Conservation (phyloP, 2,888 invertebrate species). For the Zonitis immaculata region DNA sequence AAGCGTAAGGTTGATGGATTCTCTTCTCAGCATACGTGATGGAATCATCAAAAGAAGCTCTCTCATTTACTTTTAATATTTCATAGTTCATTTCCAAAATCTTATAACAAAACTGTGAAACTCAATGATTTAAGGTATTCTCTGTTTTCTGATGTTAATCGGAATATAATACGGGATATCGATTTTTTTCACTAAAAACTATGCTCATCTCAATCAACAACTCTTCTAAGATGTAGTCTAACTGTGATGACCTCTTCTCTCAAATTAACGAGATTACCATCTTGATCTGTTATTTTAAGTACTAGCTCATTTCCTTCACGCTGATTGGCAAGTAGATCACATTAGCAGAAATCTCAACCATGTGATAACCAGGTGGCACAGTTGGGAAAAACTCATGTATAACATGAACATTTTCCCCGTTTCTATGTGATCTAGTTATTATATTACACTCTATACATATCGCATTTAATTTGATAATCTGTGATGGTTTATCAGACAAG, state of each 20-base stretch:
- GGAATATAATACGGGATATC: too few relatives aligned
- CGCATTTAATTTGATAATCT: constrained; percentile 21
- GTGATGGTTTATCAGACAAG: constrained; percentile 21
- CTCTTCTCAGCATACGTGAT: too few relatives aligned
- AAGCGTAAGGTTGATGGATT: too few relatives aligned
- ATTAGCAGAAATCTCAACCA: constrained; percentile 36
- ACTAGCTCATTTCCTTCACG: constrained; percentile 21
- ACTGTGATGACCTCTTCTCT: constrained; percentile 34
- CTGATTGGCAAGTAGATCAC: constrained; percentile 39
- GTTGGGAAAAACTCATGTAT: too few relatives aligned
- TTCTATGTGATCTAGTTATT: constrained; percentile 26
- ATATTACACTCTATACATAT: constrained; percentile 13
- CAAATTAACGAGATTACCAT: constrained; percentile 36
- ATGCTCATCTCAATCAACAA: background rate
- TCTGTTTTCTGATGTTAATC: too few relatives aligned
- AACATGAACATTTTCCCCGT: too few relatives aligned
- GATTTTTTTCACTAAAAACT: background rate
- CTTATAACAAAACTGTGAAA: too few relatives aligned
- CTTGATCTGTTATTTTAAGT: constrained; percentile 31
- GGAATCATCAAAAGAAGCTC: too few relatives aligned
- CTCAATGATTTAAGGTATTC: too few relatives aligned
- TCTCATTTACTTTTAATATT: too few relatives aligned
- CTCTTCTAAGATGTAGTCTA: background rate
- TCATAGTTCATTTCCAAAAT: too few relatives aligned
- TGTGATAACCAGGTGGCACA: constrained; percentile 35